Conservation (phyloP, 53 echinoderm and acorn worm species). For the Temnopleurus reevesii region DNA sequence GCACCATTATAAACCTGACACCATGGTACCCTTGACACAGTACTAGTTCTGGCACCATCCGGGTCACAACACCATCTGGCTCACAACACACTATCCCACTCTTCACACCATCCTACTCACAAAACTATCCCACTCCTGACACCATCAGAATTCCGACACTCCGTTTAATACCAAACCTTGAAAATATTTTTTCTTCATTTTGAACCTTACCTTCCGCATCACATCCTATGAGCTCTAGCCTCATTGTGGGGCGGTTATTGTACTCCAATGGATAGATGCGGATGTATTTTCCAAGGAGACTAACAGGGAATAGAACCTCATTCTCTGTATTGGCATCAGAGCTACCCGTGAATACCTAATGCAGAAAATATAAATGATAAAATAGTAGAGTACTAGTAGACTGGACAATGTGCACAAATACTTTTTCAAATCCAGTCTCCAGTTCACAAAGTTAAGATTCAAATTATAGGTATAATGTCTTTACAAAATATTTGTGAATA, state of each 20-base stretch:
- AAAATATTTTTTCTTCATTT: too few relatives aligned
- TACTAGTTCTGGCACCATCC: background rate
- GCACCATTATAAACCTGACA: background rate
- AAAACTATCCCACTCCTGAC: background rate
- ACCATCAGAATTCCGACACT: background rate
- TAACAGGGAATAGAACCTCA: constrained; percentile 64
- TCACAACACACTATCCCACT: background rate
- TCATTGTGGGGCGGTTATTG: constrained; percentile 48
- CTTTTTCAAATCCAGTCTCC: too few relatives aligned
- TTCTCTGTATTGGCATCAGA: constrained; percentile 40
- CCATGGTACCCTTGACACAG: background rate
- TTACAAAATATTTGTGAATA: too few relatives aligned
- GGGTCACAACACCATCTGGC: background rate
- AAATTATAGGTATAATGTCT: too few relatives aligned
- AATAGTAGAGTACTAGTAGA: too few relatives aligned
- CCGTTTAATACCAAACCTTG: too few relatives aligned
- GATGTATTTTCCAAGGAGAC: constrained; percentile 54
- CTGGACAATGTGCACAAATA: too few relatives aligned
- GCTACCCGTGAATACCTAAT: constrained; percentile 36
- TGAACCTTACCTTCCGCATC: constrained; percentile 45
- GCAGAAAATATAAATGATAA: background rate
- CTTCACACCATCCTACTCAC: background rate
- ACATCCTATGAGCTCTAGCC: constrained; percentile 79
- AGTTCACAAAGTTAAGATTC: too few relatives aligned
- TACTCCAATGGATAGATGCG: constrained; percentile 52